Conservation (phyloP, 2,113 vertebrate species). For the Saguinus imperator region DNA sequence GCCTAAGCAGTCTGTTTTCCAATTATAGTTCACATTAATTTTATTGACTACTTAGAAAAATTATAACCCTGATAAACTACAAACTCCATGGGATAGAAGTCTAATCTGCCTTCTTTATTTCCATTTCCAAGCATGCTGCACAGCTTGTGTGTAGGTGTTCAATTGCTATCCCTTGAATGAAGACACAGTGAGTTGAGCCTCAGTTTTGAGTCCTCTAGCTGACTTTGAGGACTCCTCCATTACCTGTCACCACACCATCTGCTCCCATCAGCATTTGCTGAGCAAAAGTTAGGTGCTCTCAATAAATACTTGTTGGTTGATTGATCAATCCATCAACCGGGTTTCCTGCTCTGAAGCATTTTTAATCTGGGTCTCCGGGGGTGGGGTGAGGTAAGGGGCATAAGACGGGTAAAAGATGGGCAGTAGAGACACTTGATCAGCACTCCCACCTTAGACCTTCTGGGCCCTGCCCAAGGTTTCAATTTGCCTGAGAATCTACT, state of each 20-base stretch:
- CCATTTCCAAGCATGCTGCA: not conserved
- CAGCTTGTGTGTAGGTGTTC: accelerated
- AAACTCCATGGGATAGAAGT: not conserved
- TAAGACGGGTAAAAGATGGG: not conserved
- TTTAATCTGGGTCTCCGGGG: constrained; percentile 53
- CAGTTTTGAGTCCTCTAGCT: constrained; percentile 14
- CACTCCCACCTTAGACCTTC: not conserved
- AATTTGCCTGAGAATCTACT: not conserved
- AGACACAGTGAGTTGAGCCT: accelerated
- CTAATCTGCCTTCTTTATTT: no score
- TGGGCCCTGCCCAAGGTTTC: not conserved
- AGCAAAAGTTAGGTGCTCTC: constrained; percentile 73
- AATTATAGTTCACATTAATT: not conserved
- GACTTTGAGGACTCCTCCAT: constrained; percentile 67
- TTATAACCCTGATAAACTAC: not conserved
- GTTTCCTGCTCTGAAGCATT: constrained; percentile 64
- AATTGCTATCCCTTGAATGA: not conserved
- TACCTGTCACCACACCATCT: constrained; percentile 29
- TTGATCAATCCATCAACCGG: constrained; percentile 73
- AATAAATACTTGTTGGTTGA: constrained; percentile 74
- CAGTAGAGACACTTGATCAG: constrained; percentile 52
- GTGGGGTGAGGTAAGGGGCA: not conserved
- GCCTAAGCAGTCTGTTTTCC: not conserved
- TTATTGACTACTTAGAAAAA: not conserved
- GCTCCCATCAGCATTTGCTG: constrained; percentile 64